phyloP scores from a whole-genome alignment of 1,140 invertebrate species.

The Ephestia elutella region DNA sequence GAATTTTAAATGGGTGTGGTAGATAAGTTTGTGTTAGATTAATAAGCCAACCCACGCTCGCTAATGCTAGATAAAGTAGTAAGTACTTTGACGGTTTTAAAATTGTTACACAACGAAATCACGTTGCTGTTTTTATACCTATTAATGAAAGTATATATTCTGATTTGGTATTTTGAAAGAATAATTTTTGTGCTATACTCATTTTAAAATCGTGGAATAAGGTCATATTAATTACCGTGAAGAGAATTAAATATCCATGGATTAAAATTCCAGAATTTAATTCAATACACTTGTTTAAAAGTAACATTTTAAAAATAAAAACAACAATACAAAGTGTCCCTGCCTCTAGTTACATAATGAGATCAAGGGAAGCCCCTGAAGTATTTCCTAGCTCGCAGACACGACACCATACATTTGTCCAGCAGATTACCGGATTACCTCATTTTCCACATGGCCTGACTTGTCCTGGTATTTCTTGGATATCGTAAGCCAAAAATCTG shows the following conservation, averaged over 20 bases:
- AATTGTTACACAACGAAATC: background rate
- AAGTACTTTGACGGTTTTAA: background rate
- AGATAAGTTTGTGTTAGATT: background rate
- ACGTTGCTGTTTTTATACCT: background rate
- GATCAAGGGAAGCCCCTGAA: background rate
- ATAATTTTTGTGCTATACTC: too few relatives aligned
- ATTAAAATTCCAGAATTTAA: too few relatives aligned
- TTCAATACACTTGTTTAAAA: too few relatives aligned
- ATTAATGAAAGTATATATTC: background rate
- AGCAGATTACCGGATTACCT: constrained; percentile 4
- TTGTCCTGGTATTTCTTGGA: background rate
- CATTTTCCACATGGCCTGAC: background rate
- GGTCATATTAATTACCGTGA: too few relatives aligned
- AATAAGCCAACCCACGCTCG: background rate
- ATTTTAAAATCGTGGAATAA: too few relatives aligned
- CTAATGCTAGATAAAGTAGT: background rate
- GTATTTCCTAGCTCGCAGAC: constrained; percentile 1
- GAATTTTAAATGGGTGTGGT: background rate
- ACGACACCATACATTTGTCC: constrained; percentile 4
- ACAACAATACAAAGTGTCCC: background rate
- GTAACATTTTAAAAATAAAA: background rate
- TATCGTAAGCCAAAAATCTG: background rate
- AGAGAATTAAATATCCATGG: too few relatives aligned
- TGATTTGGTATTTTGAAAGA: background rate
- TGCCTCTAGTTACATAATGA: background rate